These are phyloP conservation scores for Glyphotaelius pellucidus DNA, from an alignment of 2,888 invertebrate genomes.

Conservation along the genomic window DNA sequence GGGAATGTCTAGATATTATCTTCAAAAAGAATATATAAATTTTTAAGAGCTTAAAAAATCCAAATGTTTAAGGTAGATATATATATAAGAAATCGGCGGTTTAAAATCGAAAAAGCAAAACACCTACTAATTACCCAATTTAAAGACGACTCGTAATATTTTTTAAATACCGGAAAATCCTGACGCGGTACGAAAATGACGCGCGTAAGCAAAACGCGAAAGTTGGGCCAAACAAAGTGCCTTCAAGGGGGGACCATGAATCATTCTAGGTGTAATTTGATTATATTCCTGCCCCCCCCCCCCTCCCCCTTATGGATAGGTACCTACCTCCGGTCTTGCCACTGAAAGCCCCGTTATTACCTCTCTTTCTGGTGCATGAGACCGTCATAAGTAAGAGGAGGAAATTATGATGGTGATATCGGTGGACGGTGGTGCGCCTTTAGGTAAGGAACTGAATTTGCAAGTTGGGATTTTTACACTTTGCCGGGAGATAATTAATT, in stretches of 20 bases:
- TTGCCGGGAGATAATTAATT: background rate
- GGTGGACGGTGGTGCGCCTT: background rate
- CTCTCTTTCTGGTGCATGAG: background rate
- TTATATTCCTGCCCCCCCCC: background rate
- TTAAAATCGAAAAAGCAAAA: background rate
- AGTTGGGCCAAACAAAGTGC: background rate
- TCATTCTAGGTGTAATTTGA: conserved; percentile 30
- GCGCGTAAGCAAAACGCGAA: conserved; percentile 13
- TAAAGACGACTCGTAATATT: background rate
- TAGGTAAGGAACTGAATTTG: background rate
- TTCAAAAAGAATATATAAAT: no score
- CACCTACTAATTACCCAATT: background rate
- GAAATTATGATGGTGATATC: background rate
- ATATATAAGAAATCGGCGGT: no score
- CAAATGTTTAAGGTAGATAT: no score
- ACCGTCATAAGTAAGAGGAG: background rate
- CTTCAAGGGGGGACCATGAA: conserved; percentile 7
- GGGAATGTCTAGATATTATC: no score
- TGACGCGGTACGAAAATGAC: background rate
- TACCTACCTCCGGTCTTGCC: background rate
- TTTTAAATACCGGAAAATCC: background rate
- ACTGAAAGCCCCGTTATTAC: background rate
- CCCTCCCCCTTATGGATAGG: background rate
- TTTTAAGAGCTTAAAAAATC: no score
- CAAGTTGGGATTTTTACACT: background rate